A percentile compares a stretch with the other conserved stretches of the same genome.
Evolutionary conservation across 1,140 invertebrate species (phyloP).

Genomic region (Aphelenchoides fujianensis): DNA sequence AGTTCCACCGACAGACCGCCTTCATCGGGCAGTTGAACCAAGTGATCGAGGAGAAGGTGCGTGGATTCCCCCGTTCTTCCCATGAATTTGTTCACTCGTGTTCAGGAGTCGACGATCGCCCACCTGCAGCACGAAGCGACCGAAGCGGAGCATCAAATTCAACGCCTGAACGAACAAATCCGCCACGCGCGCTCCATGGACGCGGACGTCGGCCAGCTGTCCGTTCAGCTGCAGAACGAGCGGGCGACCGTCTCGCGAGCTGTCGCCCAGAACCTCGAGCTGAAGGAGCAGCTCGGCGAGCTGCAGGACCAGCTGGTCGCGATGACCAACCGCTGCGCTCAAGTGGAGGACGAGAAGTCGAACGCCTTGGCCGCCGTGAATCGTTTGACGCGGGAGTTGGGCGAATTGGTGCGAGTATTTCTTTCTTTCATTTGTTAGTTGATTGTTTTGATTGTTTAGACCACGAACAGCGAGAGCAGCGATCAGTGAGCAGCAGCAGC

Average conservation of each 20-base stretch:
- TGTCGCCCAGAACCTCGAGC: constrained; percentile 82
- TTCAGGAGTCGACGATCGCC: constrained; percentile 33
- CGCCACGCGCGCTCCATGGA: background rate
- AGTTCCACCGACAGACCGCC: constrained; percentile 19
- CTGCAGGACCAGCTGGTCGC: constrained; percentile 42
- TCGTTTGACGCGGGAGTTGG: too few relatives aligned
- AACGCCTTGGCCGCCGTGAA: background rate
- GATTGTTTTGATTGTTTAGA: too few relatives aligned
- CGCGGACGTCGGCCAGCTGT: constrained; percentile 31
- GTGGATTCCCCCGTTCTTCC: too few relatives aligned
- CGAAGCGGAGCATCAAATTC: constrained; percentile 24
- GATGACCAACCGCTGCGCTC: constrained; percentile 40
- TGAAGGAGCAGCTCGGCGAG: constrained; percentile 75
- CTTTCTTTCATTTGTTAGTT: background rate
- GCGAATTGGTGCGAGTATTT: constrained; percentile 32
- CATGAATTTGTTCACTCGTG: too few relatives aligned
- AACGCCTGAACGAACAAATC: constrained; percentile 22
- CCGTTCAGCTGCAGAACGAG: constrained; percentile 75
- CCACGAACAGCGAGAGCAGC: too few relatives aligned
- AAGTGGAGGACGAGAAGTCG: constrained; percentile 25
- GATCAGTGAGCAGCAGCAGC: background rate
- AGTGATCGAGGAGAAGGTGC: constrained; percentile 33
- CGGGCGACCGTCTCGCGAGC: constrained; percentile 87
- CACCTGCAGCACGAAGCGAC: constrained; percentile 26
- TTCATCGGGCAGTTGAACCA: constrained; percentile 23